Percentiles rank a stretch among this genome's conserved stretches.
Evolutionary conservation across 2,888 invertebrate species (phyloP).

Genomic region (Psylliodes chrysocephalus): DNA sequence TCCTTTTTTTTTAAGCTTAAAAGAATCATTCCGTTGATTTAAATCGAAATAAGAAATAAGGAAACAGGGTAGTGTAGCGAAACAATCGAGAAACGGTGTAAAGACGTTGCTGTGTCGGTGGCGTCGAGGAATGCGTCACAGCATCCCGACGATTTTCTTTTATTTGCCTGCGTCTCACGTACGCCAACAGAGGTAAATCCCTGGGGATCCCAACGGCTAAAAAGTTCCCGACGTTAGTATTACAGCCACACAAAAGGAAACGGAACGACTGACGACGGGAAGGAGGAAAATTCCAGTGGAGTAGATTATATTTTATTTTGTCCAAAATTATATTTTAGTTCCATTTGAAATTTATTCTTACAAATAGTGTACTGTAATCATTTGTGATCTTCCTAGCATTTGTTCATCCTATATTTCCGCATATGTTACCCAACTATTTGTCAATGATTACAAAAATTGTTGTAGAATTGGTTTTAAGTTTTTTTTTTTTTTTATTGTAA

Average conservation of each 20-base stretch:
- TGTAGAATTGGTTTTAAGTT: too few species aligned
- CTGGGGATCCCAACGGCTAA: slow-evolving; percentile 54
- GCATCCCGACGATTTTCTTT: slow-evolving; percentile 52
- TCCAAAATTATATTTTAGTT: too few species aligned
- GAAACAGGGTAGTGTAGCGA: not conserved
- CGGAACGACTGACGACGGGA: slow-evolving; percentile 35
- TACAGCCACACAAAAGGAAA: slow-evolving; percentile 58
- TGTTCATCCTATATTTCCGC: too few species aligned
- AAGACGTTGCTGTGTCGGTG: not conserved
- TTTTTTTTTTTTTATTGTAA: too few species aligned
- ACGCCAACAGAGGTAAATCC: slow-evolving; percentile 58
- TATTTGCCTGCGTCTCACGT: slow-evolving; percentile 61
- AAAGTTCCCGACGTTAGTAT: slow-evolving; percentile 60
- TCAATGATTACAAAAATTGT: too few species aligned
- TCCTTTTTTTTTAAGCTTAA: not conserved
- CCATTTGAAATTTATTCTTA: too few species aligned
- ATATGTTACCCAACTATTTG: too few species aligned
- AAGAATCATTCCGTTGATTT: slow-evolving; percentile 1
- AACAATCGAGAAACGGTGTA: not conserved
- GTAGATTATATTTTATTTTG: not conserved
- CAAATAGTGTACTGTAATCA: too few species aligned
- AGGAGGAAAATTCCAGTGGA: slow-evolving; percentile 23
- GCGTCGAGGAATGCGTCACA: slow-evolving; percentile 8
- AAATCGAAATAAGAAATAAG: not conserved
- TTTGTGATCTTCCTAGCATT: too few species aligned